Percentiles rank a stretch among this genome's conserved stretches.
These are phyloP conservation scores for Phaonia tiefii DNA, from an alignment of 2,888 invertebrate genomes.

Conservation along the genomic window DNA sequence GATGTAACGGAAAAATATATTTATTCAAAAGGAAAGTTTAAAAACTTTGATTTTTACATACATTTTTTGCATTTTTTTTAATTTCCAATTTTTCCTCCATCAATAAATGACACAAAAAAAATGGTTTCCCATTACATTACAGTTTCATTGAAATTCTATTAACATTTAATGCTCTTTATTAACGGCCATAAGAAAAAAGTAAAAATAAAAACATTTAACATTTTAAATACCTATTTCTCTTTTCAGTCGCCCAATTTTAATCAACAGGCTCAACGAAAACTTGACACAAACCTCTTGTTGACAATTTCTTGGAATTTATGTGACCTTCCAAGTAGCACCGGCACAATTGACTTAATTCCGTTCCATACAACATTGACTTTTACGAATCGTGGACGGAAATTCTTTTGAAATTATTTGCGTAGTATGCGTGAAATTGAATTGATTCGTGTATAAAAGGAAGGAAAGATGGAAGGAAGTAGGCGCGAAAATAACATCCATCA, in stretches of 20 bases:
- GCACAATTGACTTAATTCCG: conserved; percentile 27
- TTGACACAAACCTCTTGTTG: conserved; percentile 50
- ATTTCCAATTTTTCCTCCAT: no score
- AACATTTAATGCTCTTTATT: background rate
- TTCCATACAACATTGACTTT: conserved; percentile 56
- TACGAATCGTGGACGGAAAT: conserved; percentile 28
- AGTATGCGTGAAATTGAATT: conserved; percentile 64
- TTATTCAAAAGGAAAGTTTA: no score
- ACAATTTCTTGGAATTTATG: conserved; percentile 56
- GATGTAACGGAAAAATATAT: no score
- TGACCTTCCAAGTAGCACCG: conserved; percentile 8
- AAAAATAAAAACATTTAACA: background rate
- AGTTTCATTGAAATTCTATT: background rate
- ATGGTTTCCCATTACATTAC: no score
- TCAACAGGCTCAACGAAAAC: conserved; percentile 1
- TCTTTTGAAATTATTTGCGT: conserved; percentile 48
- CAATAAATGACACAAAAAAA: no score
- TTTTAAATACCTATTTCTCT: background rate
- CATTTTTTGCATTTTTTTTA: no score
- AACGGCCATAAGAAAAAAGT: background rate
- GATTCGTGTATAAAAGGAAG: conserved; percentile 8
- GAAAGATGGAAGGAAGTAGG: background rate
- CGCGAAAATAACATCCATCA: no score
- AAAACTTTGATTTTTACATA: no score
- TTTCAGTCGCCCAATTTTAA: background rate